Base-by-base conservation (phyloP, 2,888 invertebrate genomes). In the Allolobophora icterica region DNA sequence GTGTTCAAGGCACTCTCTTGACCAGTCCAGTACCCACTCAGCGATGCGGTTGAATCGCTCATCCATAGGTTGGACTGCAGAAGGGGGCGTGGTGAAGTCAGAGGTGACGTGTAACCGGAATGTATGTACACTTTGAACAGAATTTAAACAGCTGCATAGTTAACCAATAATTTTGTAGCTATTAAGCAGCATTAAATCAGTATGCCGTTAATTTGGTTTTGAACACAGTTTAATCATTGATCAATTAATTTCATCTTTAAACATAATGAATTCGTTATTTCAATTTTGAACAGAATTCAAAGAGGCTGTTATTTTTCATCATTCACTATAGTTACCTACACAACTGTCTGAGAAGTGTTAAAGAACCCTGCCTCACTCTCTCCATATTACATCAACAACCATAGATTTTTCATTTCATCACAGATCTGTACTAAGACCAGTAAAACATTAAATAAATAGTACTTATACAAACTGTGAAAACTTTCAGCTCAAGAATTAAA, bases 101-200 rank as follows among this genome's bases (percentile, higher is more conserved):
- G 71, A 71, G 71, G 71, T 13, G n/a, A 24, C 4, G 21, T 24
- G 52, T 52, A 52, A 52, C 52, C 24, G 52, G 52, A n/a, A 30
- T 71, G 71, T n/a, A n/a, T 71, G n/a, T 71, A n/a, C n/a, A n/a
- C 71, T 71, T 52, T 71, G 71, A 71, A 71, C 71, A 71, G 71
- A 71, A 71, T 71, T 71, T 8, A 71, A 71, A 71, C n/a, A 71
- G 30, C 71, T 71, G 71, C 71, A 71, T 8, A 42, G 42, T 38
- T 19, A 52, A 24, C 52, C 71, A 71, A n/a, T 1, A 8, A n/a
- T n/a, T 71, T 71, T 71, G 6, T 8, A 71, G n/a, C 8, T 71
- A 52, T n/a, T 71, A n/a, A 71, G 11, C 71, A 71, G 71, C 30
- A 71, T 71, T 30, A 71, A 71, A n/a, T n/a, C 71, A 71, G 71